Conservation (phyloP, 1,140 invertebrate species). For the Melanaphis sacchari region DNA sequence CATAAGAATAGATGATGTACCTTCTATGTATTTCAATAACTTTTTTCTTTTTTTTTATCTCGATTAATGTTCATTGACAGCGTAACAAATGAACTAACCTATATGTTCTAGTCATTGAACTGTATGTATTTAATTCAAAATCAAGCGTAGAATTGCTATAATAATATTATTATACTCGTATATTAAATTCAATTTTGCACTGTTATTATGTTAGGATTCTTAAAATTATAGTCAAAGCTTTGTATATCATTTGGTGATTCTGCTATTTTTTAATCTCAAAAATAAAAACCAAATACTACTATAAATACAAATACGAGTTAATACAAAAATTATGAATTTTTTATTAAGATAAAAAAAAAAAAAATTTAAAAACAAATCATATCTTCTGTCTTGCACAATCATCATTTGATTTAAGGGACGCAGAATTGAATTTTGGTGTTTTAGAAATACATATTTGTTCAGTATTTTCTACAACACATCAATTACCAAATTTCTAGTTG, state of each 20-base stretch:
- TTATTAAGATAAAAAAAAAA: neutral
- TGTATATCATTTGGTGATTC: neutral
- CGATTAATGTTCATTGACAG: neutral
- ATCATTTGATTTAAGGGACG: neutral
- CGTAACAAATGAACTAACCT: constrained; percentile 2
- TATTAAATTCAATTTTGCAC: neutral
- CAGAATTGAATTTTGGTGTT: neutral
- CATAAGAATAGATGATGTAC: neutral
- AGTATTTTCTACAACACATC: neutral
- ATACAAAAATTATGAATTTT: neutral
- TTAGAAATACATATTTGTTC: neutral
- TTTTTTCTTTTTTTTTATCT: constrained; percentile 14
- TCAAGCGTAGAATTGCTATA: neutral
- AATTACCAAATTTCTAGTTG: neutral
- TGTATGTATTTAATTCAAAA: neutral
- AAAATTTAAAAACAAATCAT: neutral
- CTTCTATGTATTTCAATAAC: neutral
- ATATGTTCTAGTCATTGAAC: neutral
- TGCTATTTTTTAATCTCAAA: neutral
- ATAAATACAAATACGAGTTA: neutral
- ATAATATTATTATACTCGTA: no score
- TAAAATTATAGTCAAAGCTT: neutral
- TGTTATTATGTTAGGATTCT: neutral
- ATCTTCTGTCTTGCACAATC: neutral
- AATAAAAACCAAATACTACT: neutral